Evolutionary conservation across 2,113 vertebrate genomes (phyloP).

Genomic region (Polypterus senegalus): DNA sequence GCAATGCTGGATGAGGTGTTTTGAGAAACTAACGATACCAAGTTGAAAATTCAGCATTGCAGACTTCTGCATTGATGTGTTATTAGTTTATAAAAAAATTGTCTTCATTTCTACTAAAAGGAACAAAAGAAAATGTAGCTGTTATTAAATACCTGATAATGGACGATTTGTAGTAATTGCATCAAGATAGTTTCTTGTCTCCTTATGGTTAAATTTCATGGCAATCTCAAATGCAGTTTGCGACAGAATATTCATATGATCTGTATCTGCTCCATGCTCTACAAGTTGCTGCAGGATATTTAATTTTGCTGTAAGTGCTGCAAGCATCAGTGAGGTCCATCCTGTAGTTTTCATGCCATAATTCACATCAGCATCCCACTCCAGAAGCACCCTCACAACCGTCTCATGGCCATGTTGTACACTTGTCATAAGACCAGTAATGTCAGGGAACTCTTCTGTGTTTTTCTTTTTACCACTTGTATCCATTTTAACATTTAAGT

Average conservation of each 20-base stretch:
- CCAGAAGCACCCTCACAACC: slow-evolving; percentile 62
- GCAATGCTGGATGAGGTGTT: no score
- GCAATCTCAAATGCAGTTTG: slow-evolving; percentile 87
- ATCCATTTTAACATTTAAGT: slow-evolving; percentile 45
- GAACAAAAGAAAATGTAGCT: not conserved
- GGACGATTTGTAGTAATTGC: slow-evolving; percentile 77
- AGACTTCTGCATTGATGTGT: no score
- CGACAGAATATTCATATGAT: slow-evolving; percentile 70
- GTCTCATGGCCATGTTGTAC: slow-evolving; percentile 80
- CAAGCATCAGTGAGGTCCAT: slow-evolving; percentile 87
- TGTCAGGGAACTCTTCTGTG: slow-evolving; percentile 61
- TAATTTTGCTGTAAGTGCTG: slow-evolving; percentile 66
- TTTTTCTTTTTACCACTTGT: slow-evolving; percentile 19
- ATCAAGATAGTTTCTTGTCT: slow-evolving; percentile 77
- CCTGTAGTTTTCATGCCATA: slow-evolving; percentile 59
- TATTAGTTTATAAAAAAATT: no score
- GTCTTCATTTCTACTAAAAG: not conserved
- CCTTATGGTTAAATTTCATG: slow-evolving; percentile 71
- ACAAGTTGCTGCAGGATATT: slow-evolving; percentile 73
- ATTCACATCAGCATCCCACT: slow-evolving; percentile 83
- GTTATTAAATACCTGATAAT: slow-evolving; percentile 59
- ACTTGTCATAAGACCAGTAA: slow-evolving; percentile 75
- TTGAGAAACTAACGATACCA: no score
- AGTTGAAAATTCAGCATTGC: no score
- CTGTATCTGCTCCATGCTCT: slow-evolving; percentile 76